These are phyloP conservation scores for Schizaphis graminum DNA, from an alignment of 2,888 invertebrate species.

Conservation along the genomic window DNA sequence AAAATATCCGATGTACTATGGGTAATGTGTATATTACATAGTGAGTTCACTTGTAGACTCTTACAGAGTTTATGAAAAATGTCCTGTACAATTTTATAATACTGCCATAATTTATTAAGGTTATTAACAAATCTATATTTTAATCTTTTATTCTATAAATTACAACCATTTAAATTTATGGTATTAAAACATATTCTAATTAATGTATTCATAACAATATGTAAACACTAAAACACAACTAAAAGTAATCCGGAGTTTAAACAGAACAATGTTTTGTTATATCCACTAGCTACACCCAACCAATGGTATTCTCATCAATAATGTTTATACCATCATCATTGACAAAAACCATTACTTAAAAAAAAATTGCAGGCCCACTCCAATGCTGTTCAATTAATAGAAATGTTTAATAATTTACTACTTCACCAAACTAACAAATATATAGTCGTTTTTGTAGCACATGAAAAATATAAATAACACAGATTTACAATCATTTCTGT, in stretches of 20 bases:
- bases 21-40: neutral
- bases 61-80: neutral
- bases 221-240: neutral
- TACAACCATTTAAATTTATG: neutral
- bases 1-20: neutral
- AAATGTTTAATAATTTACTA: neutral
- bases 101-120: neutral
- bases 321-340: neutral
- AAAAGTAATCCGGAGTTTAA: neutral
- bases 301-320: neutral
- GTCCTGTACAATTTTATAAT: neutral
- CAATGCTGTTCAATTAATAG: neutral
- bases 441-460: neutral
- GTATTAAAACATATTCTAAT: neutral
- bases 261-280: neutral
- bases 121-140: constrained; percentile 26
- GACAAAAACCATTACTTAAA: neutral
- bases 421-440: neutral
- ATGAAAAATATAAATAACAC: neutral
- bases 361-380: neutral
- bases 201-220: neutral
- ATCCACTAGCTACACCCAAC: neutral
- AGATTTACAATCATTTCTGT: too few species aligned
- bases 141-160: neutral
- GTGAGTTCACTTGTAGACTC: neutral